Conservation (phyloP, 1,140 invertebrate species). For the Tetranychus urticae region DNA sequence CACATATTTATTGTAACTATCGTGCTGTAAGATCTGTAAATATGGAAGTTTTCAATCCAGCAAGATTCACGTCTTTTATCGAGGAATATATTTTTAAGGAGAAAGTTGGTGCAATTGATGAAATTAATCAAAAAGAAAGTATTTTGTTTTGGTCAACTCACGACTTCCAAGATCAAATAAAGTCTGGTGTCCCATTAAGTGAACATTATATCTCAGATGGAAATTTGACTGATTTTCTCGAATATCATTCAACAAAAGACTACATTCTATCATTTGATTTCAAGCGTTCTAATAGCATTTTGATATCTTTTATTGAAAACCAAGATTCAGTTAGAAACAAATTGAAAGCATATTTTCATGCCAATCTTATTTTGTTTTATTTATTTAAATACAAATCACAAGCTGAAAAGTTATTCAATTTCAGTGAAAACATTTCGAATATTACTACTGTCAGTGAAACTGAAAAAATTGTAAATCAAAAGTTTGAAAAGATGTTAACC, state of each 20-base stretch:
- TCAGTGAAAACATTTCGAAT: neutral
- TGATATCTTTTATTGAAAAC: neutral
- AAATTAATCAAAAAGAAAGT: constrained; percentile 30
- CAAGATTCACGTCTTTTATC: constrained; percentile 39
- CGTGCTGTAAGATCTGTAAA: constrained; percentile 45
- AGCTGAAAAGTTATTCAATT: neutral
- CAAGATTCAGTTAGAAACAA: neutral
- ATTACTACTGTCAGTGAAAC: neutral
- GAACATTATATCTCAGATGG: neutral
- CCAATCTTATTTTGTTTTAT: neutral
- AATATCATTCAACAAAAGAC: neutral
- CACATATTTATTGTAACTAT: constrained; percentile 69
- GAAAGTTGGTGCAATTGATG: constrained; percentile 22
- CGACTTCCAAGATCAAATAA: neutral
- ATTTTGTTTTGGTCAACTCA: constrained; percentile 5
- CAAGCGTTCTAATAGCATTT: neutral
- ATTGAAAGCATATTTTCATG: neutral
- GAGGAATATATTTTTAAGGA: constrained; percentile 28
- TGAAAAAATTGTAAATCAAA: neutral
- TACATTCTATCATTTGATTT: neutral
- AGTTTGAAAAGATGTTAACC: neutral
- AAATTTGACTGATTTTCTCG: neutral
- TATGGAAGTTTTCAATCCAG: constrained; percentile 52
- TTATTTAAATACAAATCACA: neutral
- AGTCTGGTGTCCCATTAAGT: neutral